Percentiles rank a stretch among this genome's conserved stretches.
Conservation (phyloP, 2,888 invertebrate species). For the Hypselothyrea guttata region DNA sequence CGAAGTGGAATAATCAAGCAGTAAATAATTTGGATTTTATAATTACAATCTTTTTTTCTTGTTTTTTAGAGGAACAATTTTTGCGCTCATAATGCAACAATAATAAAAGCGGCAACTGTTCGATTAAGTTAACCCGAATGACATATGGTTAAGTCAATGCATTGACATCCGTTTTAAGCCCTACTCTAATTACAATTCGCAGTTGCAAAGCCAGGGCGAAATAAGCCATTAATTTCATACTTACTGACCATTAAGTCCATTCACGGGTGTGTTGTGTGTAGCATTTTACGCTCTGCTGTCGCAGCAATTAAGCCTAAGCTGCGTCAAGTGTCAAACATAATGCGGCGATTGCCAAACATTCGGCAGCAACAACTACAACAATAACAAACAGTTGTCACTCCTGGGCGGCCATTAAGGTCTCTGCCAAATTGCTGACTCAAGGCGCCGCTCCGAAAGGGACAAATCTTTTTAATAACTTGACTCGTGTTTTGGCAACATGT, state of each 20-base stretch:
- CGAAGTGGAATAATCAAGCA: too few species aligned
- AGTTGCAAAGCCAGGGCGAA: conserved; percentile 21
- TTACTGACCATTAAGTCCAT: conserved; percentile 68
- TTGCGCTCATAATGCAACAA: conserved; percentile 10
- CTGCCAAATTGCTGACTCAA: conserved; percentile 61
- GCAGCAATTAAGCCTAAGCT: conserved; percentile 71
- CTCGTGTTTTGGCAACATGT: conserved; percentile 57
- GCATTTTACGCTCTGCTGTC: conserved; percentile 50
- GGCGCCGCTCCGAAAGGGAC: conserved; percentile 44
- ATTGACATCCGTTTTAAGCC: conserved; percentile 35
- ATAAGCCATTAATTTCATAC: conserved; percentile 73
- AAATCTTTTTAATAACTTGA: conserved; percentile 76
- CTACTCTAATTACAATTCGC: conserved; percentile 37
- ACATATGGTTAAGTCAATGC: conserved; percentile 6
- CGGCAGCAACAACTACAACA: conserved; percentile 27
- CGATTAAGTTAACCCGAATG: neutral
- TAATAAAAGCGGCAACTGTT: neutral
- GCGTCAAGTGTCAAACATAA: conserved; percentile 71
- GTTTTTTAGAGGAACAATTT: too few species aligned
- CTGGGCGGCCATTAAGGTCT: conserved; percentile 54
- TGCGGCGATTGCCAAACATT: conserved; percentile 46
- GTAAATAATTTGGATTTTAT: too few species aligned
- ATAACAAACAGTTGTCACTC: conserved; percentile 62
- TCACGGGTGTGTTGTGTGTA: conserved; percentile 22
- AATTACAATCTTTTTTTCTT: too few species aligned